Base-by-base conservation (phyloP, 2,797 vertebrate species). In the Spinibarbus caldwelli region DNA sequence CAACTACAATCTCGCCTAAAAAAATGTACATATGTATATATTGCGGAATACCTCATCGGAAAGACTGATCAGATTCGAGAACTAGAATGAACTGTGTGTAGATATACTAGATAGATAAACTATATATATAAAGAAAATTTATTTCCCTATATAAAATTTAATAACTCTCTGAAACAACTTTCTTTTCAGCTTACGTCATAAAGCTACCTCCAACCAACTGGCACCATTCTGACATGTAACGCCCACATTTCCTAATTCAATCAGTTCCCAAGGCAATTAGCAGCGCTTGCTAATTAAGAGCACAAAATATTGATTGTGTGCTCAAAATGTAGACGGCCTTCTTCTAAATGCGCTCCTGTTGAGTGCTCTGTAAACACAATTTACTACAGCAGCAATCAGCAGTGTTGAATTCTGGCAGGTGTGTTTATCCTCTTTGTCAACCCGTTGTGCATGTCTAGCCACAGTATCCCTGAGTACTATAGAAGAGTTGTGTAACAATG, bases 361-460 rank as follows among this genome's bases (percentile, higher is more conserved):
- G 29, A 80, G 29, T 31, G 19, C 19, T 49, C 59, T 34, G 29
- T 79, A 80, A 80, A 80, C 78, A 67, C 4, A 23, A 36, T 68
- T 80, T 67, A 80, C 66, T 19, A 31, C 5, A 19, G 31, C 12
- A 57, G 29, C 43, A 54, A 57, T 82, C 80, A 82, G 15, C 47
- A 26, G 66, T 82, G 49, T 57, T 54, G 67, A 82, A 17, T 38
- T 84, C 47, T 70, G 59, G 59, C 47, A 75, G 54, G 79, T 81
- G 82, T 86, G 78, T 82, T 87, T 87, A 79, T 82, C 43, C 78
- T 67, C 70, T 57, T 29, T 78, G 67, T 88, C 75, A 73, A 57
- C 62, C 36, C 64, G 29, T n/a, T 75, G 29, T 47, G 8, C 23
- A 66, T 67, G 70, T 83, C 64, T 77, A 17, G 45, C 73, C 78